Base-by-base conservation (phyloP, 2,888 invertebrate species). In the Drosophila quinaria region DNA sequence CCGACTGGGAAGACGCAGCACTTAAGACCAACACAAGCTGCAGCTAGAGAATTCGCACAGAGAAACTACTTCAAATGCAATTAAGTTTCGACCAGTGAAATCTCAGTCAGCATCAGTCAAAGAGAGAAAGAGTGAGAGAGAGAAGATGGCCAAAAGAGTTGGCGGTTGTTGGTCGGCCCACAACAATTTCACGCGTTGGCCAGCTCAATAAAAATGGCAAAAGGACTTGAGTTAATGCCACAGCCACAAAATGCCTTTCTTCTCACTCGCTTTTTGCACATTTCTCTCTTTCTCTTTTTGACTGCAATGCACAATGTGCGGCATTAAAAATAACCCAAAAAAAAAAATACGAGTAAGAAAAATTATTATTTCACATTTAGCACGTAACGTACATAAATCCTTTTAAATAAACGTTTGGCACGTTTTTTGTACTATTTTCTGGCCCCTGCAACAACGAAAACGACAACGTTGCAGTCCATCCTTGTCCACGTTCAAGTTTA, bases 401-500 rank as follows among this genome's bases (percentile, higher is more conserved):
- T 90, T 87, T 89, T 90, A 89, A 89, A 90, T 90, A 90, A 90
- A 87, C 89, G 87, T 87, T 90, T 89, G 89, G 89, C 89, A 89
- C 89, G 89, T 89, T 90, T 90, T 90, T 87, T 89, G 86, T 87
- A 83, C 83, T 74, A 75, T 80, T 82, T 80, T 68, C 29, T 8
- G 54, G 22, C 25, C 52, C 42, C 56, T 37, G 22, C 60, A 31
- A 39, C 17, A 39, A 41, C 9, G 41, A 15, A 9, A 39, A 41
- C 13, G 41, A 15, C 29, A 17, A 42, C 13, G 41, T 9, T 41
- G 54, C 42, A 44, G 55, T 55, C 55, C 55, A 83, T 87, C 85
- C 78, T 50, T 67, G 65, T 64, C 42, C 55, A 55, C n/a, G 55
- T 44, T 10, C 54, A 25, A 37, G 42, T 33, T 55, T 56, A 56